Base-by-base conservation (phyloP, 2,113 vertebrate genomes). In the Tautogolabrus adspersus region DNA sequence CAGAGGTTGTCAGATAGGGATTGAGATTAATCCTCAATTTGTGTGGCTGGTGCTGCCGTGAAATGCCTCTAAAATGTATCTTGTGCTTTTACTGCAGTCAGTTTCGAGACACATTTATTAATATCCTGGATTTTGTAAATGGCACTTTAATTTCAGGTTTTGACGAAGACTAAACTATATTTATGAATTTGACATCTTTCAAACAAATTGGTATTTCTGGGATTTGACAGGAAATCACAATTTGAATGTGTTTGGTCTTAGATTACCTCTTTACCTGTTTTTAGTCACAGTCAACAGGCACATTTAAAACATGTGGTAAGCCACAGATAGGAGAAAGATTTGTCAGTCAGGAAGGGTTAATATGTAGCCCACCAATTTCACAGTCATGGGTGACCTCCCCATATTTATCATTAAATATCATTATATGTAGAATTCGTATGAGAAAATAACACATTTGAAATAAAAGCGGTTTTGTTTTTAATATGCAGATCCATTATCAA, bases 11-110 rank as follows among this genome's bases (percentile, higher is more conserved):
- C 56, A 70, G 72, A 69, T 62, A 71, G 57, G 47, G 34, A 82
- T 74, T 51, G 66, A 44, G 57, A 81, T 85, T 52, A 72, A 83
- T 69, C n/a, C 64, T 16, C 61, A 6, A 21, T 72, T 72, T 67
- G n/a, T 42, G 66, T 65, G 63, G 66, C 40, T 77, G 63, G 30
- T 64, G 49, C 51, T 82, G 54, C 21, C 19, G 59, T 44, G 22
- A 73, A 78, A 61, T 55, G 70, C 44, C 38, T 44, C 0, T 1
- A 58, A 60, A 54, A 76, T 57, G 63, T 60, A 42, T 44, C 49
- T 55, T 69, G 8, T 57, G 22, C 8, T 16, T 10, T 19, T 57
- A 52, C 9, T 58, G 19, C 26, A 15, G 11, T 16, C 7, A 15
- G 15, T 51, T 61, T 23, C 44, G 46, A 21, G 58, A 49, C 0